Percentiles rank a stretch among this genome's conserved stretches.
phyloP scores from a whole-genome alignment of 1,140 invertebrate genomes.

The Drosophila watanabei region DNA sequence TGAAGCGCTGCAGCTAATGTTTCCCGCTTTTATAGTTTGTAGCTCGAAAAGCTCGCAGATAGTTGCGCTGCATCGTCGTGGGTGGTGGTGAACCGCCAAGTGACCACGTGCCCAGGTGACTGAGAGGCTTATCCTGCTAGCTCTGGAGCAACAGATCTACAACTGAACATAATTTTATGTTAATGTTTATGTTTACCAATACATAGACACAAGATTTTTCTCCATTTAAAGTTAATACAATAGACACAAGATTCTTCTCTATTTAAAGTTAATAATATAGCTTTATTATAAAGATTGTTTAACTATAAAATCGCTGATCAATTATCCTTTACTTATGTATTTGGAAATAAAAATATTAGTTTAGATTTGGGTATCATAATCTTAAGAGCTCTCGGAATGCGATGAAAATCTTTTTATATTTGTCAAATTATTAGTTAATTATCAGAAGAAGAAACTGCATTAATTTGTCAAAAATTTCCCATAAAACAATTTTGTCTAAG shows the following conservation, averaged over 20 bases:
- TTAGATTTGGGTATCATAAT: too few relatives aligned
- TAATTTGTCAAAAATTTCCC: background rate
- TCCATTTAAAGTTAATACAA: background rate
- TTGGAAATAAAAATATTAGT: too few relatives aligned
- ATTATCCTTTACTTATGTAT: background rate
- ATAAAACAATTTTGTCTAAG: background rate
- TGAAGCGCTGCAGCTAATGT: constrained; percentile 22
- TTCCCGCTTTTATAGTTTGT: constrained; percentile 40
- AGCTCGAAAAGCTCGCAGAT: constrained; percentile 16
- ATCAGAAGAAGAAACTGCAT: background rate
- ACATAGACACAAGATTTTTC: too few relatives aligned
- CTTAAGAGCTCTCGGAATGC: too few relatives aligned
- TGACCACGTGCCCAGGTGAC: background rate
- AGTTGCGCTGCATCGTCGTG: constrained; percentile 23
- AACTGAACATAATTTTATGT: background rate
- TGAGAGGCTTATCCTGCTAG: constrained; percentile 1
- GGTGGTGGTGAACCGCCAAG: background rate
- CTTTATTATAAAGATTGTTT: background rate
- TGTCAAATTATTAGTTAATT: too few relatives aligned
- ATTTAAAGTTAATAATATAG: background rate
- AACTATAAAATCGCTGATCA: background rate
- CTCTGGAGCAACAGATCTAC: background rate
- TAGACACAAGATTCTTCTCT: background rate
- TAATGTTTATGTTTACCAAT: background rate
- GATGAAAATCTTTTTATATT: too few relatives aligned